Percentiles rank a stretch among this genome's conserved stretches.
phyloP scores from a whole-genome alignment of 37 sponge, comb jelly and placozoan species.

The Aplysina aerophoba region DNA sequence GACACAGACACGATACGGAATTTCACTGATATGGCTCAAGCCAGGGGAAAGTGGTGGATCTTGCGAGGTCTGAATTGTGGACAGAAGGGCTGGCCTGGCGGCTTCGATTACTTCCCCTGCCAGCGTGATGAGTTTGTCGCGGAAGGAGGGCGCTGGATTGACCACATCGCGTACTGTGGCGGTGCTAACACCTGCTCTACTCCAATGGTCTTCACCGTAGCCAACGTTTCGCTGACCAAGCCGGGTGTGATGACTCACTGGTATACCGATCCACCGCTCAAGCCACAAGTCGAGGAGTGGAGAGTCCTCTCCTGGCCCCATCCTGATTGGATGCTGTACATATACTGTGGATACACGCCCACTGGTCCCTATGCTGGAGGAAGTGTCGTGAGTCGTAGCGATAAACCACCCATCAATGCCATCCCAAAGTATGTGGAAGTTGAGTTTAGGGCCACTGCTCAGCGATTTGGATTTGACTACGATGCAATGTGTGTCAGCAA shows the following conservation, averaged over 20 bases:
- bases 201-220: conserved; percentile 29
- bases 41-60: conserved; percentile 51
- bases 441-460: conserved; percentile 31
- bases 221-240: conserved; percentile 34
- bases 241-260: conserved; percentile 49
- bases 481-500: conserved; percentile 50
- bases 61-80: conserved; percentile 50
- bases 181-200: conserved; percentile 39
- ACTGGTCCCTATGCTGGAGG: conserved; percentile 48
- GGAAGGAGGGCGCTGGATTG: conserved; percentile 30
- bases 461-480: conserved; percentile 47
- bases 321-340: conserved; percentile 43
- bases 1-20: conserved; percentile 44
- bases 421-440: conserved; percentile 45
- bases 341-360: conserved; percentile 40
- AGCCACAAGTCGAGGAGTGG: conserved; percentile 31
- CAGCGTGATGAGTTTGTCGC: conserved; percentile 44
- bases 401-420: background rate
- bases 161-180: conserved; percentile 54
- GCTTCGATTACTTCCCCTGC: conserved; percentile 49
- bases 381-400: conserved; percentile 39
- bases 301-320: conserved; percentile 40
- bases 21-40: conserved; percentile 47
- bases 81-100: conserved; percentile 39
- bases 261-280: conserved; percentile 11